phyloP scores from a whole-genome alignment of 2,888 invertebrate genomes.

The Drosophila melanosoma region DNA sequence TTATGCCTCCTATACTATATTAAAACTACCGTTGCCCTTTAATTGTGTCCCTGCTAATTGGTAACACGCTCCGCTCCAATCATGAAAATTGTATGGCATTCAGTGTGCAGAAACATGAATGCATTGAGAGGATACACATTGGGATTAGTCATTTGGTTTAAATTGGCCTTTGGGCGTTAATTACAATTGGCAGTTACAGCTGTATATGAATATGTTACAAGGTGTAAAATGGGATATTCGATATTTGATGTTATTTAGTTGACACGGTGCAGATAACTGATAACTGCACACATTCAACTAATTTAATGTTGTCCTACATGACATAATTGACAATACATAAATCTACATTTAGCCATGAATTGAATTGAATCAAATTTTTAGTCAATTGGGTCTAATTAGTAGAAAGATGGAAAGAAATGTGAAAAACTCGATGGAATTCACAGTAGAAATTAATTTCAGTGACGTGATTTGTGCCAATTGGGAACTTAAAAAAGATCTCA shows the following conservation, averaged over 20 bases:
- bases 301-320: neutral
- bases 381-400: slow-evolving; percentile 21
- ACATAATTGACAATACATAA: neutral
- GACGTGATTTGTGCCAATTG: too few relatives aligned
- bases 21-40: neutral
- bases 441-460: neutral
- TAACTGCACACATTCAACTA: neutral
- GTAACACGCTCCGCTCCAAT: neutral
- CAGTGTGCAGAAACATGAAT: slow-evolving; percentile 7
- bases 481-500: neutral
- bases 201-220: neutral
- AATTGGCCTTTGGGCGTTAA: neutral
- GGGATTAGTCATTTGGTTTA: slow-evolving; percentile 18
- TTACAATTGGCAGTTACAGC: slow-evolving; percentile 1
- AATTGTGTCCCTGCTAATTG: neutral
- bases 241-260: neutral
- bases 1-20: too few relatives aligned
- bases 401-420: neutral
- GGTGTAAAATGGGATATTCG: neutral
- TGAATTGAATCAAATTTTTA: slow-evolving; percentile 20
- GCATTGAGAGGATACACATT: slow-evolving; percentile 5
- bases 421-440: neutral
- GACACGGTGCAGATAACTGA: neutral
- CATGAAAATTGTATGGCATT: slow-evolving; percentile 46
- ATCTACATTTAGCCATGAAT: neutral